Evolutionary conservation across 2,797 vertebrate species (phyloP).

Genomic region (Bovichtus variegatus): DNA sequence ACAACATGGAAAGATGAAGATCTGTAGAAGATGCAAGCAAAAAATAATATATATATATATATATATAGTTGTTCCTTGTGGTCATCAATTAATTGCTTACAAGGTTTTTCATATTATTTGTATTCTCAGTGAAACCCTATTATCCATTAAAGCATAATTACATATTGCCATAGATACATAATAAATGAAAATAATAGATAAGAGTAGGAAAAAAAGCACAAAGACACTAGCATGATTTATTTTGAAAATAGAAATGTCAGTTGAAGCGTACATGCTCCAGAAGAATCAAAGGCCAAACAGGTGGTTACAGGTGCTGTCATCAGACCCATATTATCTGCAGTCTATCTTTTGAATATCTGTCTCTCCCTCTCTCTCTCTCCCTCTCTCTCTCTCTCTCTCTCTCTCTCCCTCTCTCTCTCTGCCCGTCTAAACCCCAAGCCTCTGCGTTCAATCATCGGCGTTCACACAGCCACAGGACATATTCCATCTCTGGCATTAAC

Average conservation of each 20-base stretch:
- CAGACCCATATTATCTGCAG: not conserved
- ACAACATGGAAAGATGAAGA: conserved; percentile 5
- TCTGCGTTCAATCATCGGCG: conserved; percentile 29
- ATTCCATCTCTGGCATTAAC: conserved; percentile 68
- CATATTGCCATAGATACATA: no score
- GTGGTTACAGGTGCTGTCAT: conserved; percentile 12
- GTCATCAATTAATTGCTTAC: not conserved
- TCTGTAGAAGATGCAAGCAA: not conserved
- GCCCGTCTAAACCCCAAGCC: conserved; percentile 14
- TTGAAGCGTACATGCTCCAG: not conserved
- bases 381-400: not conserved
- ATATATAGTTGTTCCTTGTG: not conserved
- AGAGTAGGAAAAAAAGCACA: no score
- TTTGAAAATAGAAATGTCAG: not conserved
- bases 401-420: not conserved
- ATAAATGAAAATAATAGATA: no score
- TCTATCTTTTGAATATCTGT: not conserved
- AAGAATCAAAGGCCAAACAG: not conserved
- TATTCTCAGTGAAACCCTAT: no score
- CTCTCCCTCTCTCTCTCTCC: not conserved
- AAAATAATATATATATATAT: not conserved
- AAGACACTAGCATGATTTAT: no score
- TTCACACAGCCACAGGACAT: conserved; percentile 62
- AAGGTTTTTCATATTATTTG: no score
- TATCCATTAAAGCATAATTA: no score